Conservation (phyloP, 92 coral and sea anemone species). For the Isaurus tuberculatus region DNA sequence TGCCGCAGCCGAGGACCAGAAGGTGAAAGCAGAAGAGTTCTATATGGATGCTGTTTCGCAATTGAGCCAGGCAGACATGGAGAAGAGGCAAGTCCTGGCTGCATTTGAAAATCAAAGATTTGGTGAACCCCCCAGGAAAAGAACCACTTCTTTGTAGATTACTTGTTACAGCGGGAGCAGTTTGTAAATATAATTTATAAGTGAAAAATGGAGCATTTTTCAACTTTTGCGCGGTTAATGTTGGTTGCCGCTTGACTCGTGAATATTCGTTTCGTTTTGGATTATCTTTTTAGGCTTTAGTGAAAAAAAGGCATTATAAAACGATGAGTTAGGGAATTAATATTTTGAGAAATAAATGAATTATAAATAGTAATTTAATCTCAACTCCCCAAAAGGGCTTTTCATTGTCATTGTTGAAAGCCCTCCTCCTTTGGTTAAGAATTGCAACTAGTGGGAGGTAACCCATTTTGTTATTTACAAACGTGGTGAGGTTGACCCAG, state of each 20-base stretch:
- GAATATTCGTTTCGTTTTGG: no score
- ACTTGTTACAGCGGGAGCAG: background rate
- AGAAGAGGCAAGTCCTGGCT: constrained; percentile 57
- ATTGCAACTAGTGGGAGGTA: no score
- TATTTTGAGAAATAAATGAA: no score
- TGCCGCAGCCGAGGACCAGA: constrained; percentile 65
- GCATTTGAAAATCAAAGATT: constrained; percentile 53
- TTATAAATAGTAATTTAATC: no score
- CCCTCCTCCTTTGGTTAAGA: no score
- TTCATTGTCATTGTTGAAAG: no score
- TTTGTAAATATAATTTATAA: background rate
- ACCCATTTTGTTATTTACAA: no score
- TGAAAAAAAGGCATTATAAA: no score
- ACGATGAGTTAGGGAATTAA: no score
- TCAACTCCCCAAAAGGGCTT: no score
- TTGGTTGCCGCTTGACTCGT: background rate
- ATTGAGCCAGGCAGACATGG: constrained; percentile 60
- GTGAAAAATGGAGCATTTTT: background rate
- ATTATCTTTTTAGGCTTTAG: no score
- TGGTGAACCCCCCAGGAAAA: constrained; percentile 49
- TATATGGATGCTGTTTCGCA: constrained; percentile 65
- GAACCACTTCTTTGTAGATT: constrained; percentile 69
- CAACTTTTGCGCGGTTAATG: background rate
- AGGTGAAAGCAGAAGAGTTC: constrained; percentile 70
- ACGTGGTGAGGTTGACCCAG: no score